A percentile compares a stretch with the other conserved stretches of the same genome.
These are phyloP conservation scores for Mylabris phalerata DNA, from an alignment of 1,140 invertebrate species.

Conservation along the genomic window DNA sequence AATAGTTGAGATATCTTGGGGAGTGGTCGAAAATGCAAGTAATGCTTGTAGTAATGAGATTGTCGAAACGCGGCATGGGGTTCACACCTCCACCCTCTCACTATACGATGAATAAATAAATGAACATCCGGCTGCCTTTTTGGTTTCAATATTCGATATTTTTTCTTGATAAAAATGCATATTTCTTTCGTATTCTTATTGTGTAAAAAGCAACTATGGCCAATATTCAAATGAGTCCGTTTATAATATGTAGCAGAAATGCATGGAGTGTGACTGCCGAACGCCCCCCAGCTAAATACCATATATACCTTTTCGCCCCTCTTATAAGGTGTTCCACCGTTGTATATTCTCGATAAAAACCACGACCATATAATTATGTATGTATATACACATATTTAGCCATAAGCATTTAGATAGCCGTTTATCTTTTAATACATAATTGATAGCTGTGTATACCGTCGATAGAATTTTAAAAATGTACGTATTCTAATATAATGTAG, in stretches of 20 bases:
- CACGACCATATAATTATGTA: slow-evolving; percentile 43
- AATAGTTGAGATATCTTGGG: slow-evolving; percentile 18
- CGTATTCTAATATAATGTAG: slow-evolving; percentile 37
- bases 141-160: not conserved
- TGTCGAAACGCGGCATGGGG: slow-evolving; percentile 31
- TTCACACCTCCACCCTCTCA: slow-evolving; percentile 33
- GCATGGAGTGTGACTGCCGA: slow-evolving; percentile 37
- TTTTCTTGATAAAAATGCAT: too few species aligned
- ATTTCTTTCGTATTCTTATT: not conserved
- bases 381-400: slow-evolving; percentile 43
- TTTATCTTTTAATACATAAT: slow-evolving; percentile 45
- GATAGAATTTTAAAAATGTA: slow-evolving; percentile 43
- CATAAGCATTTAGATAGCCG: slow-evolving; percentile 42
- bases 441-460: slow-evolving; percentile 40
- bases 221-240: slow-evolving; percentile 38
- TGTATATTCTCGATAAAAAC: slow-evolving; percentile 35
- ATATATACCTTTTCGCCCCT: slow-evolving; percentile 20
- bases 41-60: slow-evolving; percentile 33
- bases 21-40: slow-evolving; percentile 30
- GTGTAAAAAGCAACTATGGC: not conserved
- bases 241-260: slow-evolving; percentile 36
- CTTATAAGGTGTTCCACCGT: slow-evolving; percentile 26
- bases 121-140: slow-evolving; percentile 5
- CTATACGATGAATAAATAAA: slow-evolving; percentile 18
- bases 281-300: slow-evolving; percentile 25